Base-by-base conservation (phyloP, 2,888 invertebrate species). In the Tryphoninae sp. region DNA sequence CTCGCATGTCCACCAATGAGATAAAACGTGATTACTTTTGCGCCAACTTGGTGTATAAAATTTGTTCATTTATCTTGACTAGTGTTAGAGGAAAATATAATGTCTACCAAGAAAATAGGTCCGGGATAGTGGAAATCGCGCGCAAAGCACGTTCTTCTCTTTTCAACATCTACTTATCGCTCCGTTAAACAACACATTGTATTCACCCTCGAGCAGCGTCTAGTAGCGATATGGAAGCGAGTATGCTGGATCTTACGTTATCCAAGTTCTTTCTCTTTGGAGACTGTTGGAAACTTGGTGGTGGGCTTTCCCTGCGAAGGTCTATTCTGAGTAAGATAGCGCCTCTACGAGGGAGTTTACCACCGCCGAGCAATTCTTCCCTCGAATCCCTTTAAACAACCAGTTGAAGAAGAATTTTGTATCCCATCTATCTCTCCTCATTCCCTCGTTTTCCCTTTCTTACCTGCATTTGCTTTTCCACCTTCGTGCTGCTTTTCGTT, bases 301-400 rank as follows among this genome's bases (percentile, higher is more conserved):
- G 22, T 6, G 45, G 26, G 51, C 16, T 53, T 55, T 19, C 55
- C 19, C 16, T n/a, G 23, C 2, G 26, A 67, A 8, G 67, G 13
- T 53, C 40, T 40, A 68, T 68, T 19, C 9, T 2, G 33, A 68
- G 11, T 33, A 68, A 68, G 68, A 55, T 68, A 68, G 16, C 19
- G 40, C 19, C 9, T 19, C 9, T 3, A 8, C 55, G 19, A 40
- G 26, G 16, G 26, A 67, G 26, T 51, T 68, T 55, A n/a, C 19
- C 13, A 68, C 33, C 40, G 16, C 33, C 53, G 53, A 55, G 40
- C 16, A 55, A 42, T 53, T 26, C 16, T 53, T 33, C 33, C 33
- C 33, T 33, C 33, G 33, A 68, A 68, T 53, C 53, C 68, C 53
- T 55, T 68, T 68, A 68, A 68, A 68, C 68, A 68, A 33, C 33